phyloP scores from a whole-genome alignment of 2,888 invertebrate genomes.

The Spisula subtruncata region DNA sequence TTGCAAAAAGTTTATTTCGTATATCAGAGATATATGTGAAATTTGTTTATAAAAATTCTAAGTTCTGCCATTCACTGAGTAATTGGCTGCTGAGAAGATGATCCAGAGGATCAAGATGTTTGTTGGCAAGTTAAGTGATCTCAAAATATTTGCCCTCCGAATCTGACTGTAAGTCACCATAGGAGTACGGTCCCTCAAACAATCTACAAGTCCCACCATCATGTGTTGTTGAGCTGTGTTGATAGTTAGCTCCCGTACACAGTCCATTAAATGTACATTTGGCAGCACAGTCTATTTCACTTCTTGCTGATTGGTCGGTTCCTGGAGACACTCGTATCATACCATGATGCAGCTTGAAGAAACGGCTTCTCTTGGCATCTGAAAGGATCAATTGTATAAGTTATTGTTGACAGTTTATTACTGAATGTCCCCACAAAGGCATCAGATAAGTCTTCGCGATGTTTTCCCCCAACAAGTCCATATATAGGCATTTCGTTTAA shows the following conservation, averaged over 20 bases:
- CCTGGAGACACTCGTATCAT: neutral
- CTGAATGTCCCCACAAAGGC: too few relatives aligned
- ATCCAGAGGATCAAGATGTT: neutral
- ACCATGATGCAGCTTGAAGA: neutral
- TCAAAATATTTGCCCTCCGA: conserved; percentile 55
- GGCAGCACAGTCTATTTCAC: conserved; percentile 58
- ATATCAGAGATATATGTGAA: too few relatives aligned
- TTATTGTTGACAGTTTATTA: neutral
- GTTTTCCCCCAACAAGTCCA: too few relatives aligned
- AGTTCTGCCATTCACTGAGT: neutral
- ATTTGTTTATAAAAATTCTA: too few relatives aligned
- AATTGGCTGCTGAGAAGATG: neutral
- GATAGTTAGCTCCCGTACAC: conserved; percentile 59
- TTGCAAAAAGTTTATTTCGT: too few relatives aligned
- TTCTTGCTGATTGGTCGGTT: conserved; percentile 28
- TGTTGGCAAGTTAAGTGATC: neutral
- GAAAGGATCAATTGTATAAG: neutral
- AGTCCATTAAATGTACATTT: conserved; percentile 50
- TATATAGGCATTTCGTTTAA: too few relatives aligned
- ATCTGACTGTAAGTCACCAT: conserved; percentile 42
- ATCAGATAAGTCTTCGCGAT: too few relatives aligned
- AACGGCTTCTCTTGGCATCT: neutral
- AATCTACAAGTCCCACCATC: conserved; percentile 57
- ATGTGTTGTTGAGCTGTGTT: neutral
- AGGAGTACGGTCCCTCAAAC: conserved; percentile 29